Conservation (phyloP, 2,797 vertebrate genomes). For the Pseudotriccus pelzelni region DNA sequence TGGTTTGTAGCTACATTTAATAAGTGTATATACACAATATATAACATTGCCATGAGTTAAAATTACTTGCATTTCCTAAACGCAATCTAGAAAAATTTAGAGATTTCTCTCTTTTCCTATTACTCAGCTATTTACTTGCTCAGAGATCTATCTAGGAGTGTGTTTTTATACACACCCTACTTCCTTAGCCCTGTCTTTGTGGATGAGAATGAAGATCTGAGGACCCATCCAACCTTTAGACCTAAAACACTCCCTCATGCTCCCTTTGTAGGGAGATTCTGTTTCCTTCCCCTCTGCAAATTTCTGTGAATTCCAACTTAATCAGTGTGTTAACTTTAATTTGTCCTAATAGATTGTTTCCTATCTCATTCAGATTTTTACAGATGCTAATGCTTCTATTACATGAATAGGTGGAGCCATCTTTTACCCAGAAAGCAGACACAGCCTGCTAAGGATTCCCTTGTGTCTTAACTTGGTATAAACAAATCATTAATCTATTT, state of each 20-base stretch:
- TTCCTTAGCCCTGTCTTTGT: neutral
- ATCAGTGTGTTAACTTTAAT: neutral
- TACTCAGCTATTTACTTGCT: neutral
- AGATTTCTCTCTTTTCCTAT: neutral
- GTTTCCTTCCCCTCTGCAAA: neutral
- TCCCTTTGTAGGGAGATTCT: neutral
- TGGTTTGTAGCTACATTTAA: neutral
- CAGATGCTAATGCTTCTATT: neutral
- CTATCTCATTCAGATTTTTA: neutral
- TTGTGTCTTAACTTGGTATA: neutral
- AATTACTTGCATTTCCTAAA: neutral
- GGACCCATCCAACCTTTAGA: neutral
- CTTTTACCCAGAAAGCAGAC: neutral
- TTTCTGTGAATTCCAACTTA: neutral
- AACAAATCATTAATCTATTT: constrained; percentile 21
- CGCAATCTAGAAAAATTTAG: neutral
- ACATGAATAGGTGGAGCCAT: neutral
- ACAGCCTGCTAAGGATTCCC: constrained; percentile 4
- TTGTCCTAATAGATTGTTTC: neutral
- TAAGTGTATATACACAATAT: neutral
- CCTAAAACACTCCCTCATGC: neutral
- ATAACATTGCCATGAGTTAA: neutral
- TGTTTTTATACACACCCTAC: neutral
- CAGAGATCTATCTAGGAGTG: neutral
- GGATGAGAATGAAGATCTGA: neutral